phyloP scores from a whole-genome alignment of 92 coral and sea anemone species.

The Bergia puertoricense region DNA sequence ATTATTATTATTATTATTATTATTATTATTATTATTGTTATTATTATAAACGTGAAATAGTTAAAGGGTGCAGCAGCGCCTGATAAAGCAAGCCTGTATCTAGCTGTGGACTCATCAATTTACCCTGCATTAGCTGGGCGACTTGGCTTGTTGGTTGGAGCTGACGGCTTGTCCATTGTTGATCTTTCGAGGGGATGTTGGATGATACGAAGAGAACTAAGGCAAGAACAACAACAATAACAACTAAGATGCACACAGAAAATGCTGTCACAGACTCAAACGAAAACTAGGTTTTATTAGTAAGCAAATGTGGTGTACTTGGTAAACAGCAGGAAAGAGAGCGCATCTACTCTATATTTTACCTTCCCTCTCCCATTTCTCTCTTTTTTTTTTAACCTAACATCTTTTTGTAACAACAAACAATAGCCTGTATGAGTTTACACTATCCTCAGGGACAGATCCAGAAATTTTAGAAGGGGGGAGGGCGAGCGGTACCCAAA shows the following conservation, averaged over 20 bases:
- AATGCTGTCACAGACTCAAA: too few relatives aligned
- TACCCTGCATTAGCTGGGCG: background rate
- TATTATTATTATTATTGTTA: too few relatives aligned
- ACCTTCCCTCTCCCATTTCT: background rate
- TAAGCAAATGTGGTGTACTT: background rate
- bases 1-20: too few relatives aligned
- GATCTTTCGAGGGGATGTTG: slow-evolving; percentile 27
- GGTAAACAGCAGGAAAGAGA: background rate
- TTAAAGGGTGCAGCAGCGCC: too few relatives aligned
- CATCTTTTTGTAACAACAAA: background rate
- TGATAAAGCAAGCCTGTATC: too few relatives aligned
- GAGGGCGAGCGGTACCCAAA: too few relatives aligned
- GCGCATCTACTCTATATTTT: background rate
- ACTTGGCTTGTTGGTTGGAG: slow-evolving; percentile 17
- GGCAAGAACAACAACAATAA: background rate
- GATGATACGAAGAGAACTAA: slow-evolving; percentile 18
- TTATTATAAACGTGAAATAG: too few relatives aligned
- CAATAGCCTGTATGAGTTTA: background rate
- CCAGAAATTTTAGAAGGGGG: too few relatives aligned
- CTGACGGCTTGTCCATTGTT: slow-evolving; percentile 10
- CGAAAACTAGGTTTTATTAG: background rate
- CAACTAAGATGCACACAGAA: too few relatives aligned
- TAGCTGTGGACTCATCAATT: background rate
- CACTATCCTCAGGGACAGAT: too few relatives aligned
- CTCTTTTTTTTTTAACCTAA: background rate